Base-by-base conservation (phyloP, 2,797 vertebrate genomes). In the Scomberomorus guttatus region DNA sequence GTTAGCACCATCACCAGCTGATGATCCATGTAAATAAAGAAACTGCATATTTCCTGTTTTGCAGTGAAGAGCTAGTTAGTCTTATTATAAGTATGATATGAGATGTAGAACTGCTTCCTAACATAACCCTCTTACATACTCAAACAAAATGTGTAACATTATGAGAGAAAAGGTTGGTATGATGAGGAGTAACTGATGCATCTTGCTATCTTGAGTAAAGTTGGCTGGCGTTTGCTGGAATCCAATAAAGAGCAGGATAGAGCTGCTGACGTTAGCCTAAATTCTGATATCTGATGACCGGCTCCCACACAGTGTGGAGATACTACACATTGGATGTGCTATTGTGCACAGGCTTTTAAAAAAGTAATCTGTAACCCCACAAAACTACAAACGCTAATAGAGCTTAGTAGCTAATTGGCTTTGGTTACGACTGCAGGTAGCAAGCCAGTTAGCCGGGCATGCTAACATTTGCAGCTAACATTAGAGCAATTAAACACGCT, bases 21-120 rank as follows among this genome's bases (percentile, higher is more conserved):
- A 65, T 58, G 42, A 71, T 75, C 42, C 65, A 24, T 54, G 32
- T 27, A 15, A 60, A 44, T 8, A 11, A 32, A 65, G n/a, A 51
- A 52, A 18, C 5, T 1, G 7, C 8, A 1, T 25, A 37, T 32
- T 32, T 32, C 5, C 6, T 8, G 20, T 39, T 34, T 17, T 37
- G 10, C 50, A 48, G 50, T 10, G 13, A 20, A 14, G 20, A 29
- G 18, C 46, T 52, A 3, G 5, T 42, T 63, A 18, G 15, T 27
- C 2, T n/a, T 22, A 66, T 12, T 18, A 44, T 62, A 27, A 22
- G 6, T 22, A 55, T 1, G 24, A 44, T 48, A 34, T 25, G 39
- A 29, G 17, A 58, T 22, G 27, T 39, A 55, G 56, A 22, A 39
- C 10, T 34, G 50, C 12, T 25, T 20, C 34, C 15, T 44, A 20